A percentile compares a stretch with the other conserved stretches of the same genome.
These are phyloP conservation scores for Liodrosophila aerea DNA, from an alignment of 2,888 invertebrate genomes.

Conservation along the genomic window DNA sequence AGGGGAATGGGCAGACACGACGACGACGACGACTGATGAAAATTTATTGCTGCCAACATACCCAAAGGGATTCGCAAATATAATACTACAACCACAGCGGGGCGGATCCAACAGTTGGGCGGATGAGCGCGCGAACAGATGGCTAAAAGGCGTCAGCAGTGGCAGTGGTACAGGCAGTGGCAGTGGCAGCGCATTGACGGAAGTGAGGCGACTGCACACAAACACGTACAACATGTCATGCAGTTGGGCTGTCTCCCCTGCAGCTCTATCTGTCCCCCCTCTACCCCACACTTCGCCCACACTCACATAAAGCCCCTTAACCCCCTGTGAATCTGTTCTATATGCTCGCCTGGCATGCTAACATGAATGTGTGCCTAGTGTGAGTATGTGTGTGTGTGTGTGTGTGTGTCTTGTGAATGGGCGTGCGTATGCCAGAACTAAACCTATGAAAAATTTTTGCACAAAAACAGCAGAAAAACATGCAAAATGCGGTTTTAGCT, in stretches of 20 bases:
- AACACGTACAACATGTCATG: slow-evolving; percentile 70
- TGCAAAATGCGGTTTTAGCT: slow-evolving; percentile 72
- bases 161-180: slow-evolving; percentile 2
- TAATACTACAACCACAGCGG: slow-evolving; percentile 64
- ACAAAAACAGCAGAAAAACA: slow-evolving; percentile 66
- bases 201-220: slow-evolving; percentile 49
- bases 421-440: slow-evolving; percentile 50
- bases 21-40: slow-evolving; percentile 60
- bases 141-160: slow-evolving; percentile 43
- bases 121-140: slow-evolving; percentile 55
- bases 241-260: slow-evolving; percentile 30
- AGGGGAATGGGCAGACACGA: slow-evolving; percentile 12
- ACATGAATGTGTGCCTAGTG: slow-evolving; percentile 27
- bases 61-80: slow-evolving; percentile 78
- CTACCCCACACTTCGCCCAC: background rate
- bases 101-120: slow-evolving; percentile 52
- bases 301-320: slow-evolving; percentile 7
- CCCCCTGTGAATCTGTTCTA: slow-evolving; percentile 3
- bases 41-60: slow-evolving; percentile 75
- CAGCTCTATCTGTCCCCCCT: background rate
- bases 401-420: slow-evolving; percentile 10
- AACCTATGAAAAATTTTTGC: slow-evolving; percentile 67
- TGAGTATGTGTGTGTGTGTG: slow-evolving; percentile 14
- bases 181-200: slow-evolving; percentile 18
- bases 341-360: slow-evolving; percentile 31